phyloP scores from a whole-genome alignment of 2,888 invertebrate genomes.

The Neoaliturus tenellus region DNA sequence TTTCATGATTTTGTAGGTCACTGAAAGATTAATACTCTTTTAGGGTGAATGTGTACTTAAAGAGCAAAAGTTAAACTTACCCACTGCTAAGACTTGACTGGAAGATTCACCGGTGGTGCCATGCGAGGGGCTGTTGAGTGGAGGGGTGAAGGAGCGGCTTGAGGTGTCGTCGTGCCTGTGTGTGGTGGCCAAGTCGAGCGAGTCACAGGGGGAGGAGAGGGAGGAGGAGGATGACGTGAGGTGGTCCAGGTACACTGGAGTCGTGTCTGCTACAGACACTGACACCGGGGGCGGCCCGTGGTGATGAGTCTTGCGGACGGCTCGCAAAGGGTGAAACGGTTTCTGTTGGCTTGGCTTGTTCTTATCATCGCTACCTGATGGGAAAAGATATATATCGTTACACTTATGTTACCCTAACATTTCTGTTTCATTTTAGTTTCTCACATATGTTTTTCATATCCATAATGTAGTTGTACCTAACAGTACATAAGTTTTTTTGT shows the following conservation, averaged over 20 bases:
- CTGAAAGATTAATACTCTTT: too few species aligned
- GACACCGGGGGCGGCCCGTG: not conserved
- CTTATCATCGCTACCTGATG: not conserved
- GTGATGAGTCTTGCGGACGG: not conserved
- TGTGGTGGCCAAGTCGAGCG: not conserved
- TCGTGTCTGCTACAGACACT: not conserved
- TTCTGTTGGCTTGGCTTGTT: not conserved
- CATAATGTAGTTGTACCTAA: too few species aligned
- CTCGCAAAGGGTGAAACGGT: not conserved
- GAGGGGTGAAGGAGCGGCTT: slow-evolving; percentile 42
- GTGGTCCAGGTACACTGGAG: slow-evolving; percentile 13
- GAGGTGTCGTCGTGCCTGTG: slow-evolving; percentile 8
- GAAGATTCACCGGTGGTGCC: not conserved
- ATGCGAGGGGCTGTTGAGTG: slow-evolving; percentile 10
- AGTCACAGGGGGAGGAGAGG: slow-evolving; percentile 27
- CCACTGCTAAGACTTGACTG: not conserved
- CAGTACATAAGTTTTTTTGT: too few species aligned
- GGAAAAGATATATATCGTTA: too few species aligned
- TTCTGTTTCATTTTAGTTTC: too few species aligned
- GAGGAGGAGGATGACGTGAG: slow-evolving; percentile 25
- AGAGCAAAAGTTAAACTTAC: not conserved
- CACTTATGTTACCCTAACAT: too few species aligned
- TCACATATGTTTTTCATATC: too few species aligned
- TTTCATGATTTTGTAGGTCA: too few species aligned
- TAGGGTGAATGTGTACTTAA: not conserved